phyloP scores from a whole-genome alignment of 2,797 vertebrate genomes.

The Chaetophractus vellerosus region DNA sequence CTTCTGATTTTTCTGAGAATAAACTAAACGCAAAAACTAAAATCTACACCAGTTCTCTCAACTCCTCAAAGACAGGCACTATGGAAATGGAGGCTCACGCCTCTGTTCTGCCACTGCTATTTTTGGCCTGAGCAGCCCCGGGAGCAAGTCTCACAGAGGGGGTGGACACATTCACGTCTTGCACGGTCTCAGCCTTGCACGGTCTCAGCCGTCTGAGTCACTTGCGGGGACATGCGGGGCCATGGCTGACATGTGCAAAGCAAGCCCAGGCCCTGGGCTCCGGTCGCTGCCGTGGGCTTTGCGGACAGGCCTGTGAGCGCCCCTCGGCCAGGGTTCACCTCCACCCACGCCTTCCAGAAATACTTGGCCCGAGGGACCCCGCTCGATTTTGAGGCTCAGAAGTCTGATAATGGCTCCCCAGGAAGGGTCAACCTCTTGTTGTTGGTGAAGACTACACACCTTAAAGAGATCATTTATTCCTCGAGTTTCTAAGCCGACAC shows the following conservation, averaged over 20 bases:
- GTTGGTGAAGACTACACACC: neutral
- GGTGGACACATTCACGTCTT: fast-evolving
- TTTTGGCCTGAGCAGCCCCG: conserved; percentile 54
- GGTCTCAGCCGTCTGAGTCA: conserved; percentile 29
- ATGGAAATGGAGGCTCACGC: neutral
- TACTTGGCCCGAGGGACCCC: neutral
- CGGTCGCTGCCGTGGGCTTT: fast-evolving
- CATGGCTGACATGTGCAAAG: neutral
- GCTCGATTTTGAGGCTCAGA: neutral
- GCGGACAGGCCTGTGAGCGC: fast-evolving
- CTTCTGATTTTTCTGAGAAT: conserved; percentile 58
- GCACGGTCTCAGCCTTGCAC: neutral
- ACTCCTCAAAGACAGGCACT: neutral
- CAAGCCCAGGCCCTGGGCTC: neutral
- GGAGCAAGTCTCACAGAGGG: neutral
- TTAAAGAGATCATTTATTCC: neutral
- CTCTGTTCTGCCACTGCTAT: conserved; percentile 49
- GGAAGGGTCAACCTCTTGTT: neutral
- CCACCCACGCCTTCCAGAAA: neutral
- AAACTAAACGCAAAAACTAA: conserved; percentile 54
- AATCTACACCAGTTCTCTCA: conserved; percentile 19
- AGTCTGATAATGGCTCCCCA: neutral
- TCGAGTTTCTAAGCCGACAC: neutral
- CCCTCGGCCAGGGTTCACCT: neutral
- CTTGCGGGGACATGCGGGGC: neutral